phyloP scores from a whole-genome alignment of 2,113 vertebrate genomes.

The Rhagologus leucostigma region DNA sequence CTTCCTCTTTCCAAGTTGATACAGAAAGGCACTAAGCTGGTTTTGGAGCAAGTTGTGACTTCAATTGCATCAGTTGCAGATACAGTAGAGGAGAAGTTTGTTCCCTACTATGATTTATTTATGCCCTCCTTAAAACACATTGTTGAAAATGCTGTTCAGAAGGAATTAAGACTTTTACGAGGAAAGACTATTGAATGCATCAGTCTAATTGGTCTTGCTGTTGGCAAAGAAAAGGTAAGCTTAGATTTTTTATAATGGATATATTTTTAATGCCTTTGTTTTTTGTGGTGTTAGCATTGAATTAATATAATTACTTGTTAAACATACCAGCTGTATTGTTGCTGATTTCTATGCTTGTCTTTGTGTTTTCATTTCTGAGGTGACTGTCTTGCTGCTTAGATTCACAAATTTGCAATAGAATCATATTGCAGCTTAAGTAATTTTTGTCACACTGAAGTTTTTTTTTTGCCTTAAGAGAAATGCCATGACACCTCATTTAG shows the following conservation, averaged over 20 bases:
- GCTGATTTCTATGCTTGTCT: neutral
- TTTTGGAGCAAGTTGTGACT: conserved; percentile 98
- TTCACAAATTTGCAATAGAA: neutral
- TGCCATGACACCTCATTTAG: neutral
- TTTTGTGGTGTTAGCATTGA: neutral
- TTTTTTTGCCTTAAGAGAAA: neutral
- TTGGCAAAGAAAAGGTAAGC: conserved; percentile 94
- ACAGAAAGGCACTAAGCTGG: conserved; percentile 97
- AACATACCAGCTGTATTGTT: neutral
- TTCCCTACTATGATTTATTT: conserved; percentile 96
- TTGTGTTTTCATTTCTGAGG: neutral
- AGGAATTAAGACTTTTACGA: conserved; percentile 91
- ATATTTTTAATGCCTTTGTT: neutral
- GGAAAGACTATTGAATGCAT: conserved; percentile 99
- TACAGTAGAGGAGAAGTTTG: conserved; percentile 97
- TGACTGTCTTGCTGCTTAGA: neutral
- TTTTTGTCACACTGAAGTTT: neutral
- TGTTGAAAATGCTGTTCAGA: conserved; percentile 95
- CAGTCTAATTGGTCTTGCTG: conserved; percentile 96
- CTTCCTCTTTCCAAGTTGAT: conserved; percentile 79
- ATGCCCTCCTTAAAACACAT: conserved; percentile 98
- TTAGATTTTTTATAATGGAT: neutral
- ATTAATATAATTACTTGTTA: neutral
- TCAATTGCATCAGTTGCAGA: conserved; percentile 98
- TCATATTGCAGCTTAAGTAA: neutral